These are phyloP conservation scores for Protaetia brevitarsis DNA, from an alignment of 1,140 invertebrate genomes.

Conservation along the genomic window DNA sequence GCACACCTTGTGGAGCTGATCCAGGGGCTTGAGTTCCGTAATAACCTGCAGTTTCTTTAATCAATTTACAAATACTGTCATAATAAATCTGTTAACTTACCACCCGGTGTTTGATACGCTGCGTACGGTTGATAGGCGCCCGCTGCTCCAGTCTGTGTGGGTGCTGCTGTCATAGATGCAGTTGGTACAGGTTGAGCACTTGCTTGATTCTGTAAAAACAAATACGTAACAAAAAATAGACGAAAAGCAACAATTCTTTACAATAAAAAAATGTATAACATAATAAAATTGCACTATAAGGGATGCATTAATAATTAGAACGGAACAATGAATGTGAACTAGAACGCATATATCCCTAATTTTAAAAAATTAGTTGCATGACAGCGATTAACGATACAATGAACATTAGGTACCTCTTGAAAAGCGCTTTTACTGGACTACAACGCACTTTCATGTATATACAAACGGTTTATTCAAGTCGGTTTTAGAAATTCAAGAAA, in stretches of 20 bases:
- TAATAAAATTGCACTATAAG: neutral
- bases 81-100: slow-evolving; percentile 14
- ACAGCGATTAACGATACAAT: too few species aligned
- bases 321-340: too few species aligned
- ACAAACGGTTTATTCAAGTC: too few species aligned
- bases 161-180: slow-evolving; percentile 30
- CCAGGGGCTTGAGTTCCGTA: slow-evolving; percentile 42
- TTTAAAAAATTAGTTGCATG: too few species aligned
- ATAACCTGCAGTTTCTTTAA: slow-evolving; percentile 34
- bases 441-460: too few species aligned
- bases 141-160: slow-evolving; percentile 31
- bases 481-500: too few species aligned
- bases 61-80: slow-evolving; percentile 10
- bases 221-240: neutral
- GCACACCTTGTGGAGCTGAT: slow-evolving; percentile 35
- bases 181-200: slow-evolving; percentile 18
- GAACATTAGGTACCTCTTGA: too few species aligned
- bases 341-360: too few species aligned
- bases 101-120: slow-evolving; percentile 39
- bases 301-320: neutral
- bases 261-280: neutral
- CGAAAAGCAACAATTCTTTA: slow-evolving; percentile 21
- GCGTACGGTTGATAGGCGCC: slow-evolving; percentile 42
- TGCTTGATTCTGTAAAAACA: neutral
- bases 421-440: too few species aligned